Percentiles rank a stretch among this genome's conserved stretches.
phyloP scores from a whole-genome alignment of 2,888 invertebrate species.

The Tanypteryx hageni region DNA sequence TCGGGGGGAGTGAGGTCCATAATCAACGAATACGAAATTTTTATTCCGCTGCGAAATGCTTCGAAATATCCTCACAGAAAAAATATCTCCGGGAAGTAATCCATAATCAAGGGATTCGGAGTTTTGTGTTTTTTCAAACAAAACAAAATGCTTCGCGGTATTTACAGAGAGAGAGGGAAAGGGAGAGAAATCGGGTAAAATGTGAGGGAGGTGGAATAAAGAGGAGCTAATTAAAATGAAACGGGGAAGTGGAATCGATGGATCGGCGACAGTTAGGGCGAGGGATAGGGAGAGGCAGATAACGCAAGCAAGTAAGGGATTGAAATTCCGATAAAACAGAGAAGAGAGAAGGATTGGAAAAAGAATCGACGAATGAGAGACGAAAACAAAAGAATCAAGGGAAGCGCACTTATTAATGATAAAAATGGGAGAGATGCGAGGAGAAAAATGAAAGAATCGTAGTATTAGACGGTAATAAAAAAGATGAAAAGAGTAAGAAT shows the following conservation, averaged over 20 bases:
- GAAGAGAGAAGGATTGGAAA: background rate
- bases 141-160: background rate
- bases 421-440: too few species aligned
- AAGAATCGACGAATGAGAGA: background rate
- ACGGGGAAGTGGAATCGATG: background rate
- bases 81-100: slow-evolving; percentile 32
- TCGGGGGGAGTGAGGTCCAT: background rate
- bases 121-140: slow-evolving; percentile 9
- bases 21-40: background rate
- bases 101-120: slow-evolving; percentile 32
- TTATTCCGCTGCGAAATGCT: background rate
- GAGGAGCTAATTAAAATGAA: slow-evolving; percentile 20
- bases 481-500: too few species aligned
- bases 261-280: background rate
- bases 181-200: background rate
- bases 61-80: slow-evolving; percentile 19
- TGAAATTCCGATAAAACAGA: background rate
- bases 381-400: background rate
- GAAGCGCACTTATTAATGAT: background rate
- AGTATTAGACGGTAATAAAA: too few species aligned
- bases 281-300: background rate
- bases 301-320: background rate
- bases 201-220: background rate
- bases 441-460: too few species aligned
- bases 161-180: background rate